Evolutionary conservation across 37 sponge, comb jelly and placozoan species (phyloP).

Genomic region (Hormiphora californensis): DNA sequence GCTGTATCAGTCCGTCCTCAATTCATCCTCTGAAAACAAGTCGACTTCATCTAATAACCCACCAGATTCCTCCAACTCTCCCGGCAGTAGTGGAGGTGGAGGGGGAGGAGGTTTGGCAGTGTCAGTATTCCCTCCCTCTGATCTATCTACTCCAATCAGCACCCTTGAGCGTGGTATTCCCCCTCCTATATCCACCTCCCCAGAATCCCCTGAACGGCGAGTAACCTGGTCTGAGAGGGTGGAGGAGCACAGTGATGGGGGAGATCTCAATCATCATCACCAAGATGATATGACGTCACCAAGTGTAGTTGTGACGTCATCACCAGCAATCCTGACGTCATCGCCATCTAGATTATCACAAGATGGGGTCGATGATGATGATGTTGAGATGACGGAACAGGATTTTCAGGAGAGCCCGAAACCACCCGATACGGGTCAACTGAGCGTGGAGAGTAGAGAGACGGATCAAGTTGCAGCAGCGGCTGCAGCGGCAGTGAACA

Average conservation of each 20-base stretch:
- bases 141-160: conserved; percentile 13
- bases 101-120: not conserved
- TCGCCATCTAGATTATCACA: no score
- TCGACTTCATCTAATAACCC: conserved; percentile 26
- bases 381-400: not conserved
- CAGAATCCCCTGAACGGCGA: conserved; percentile 33
- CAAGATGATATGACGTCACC: not conserved
- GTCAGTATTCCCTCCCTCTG: not conserved
- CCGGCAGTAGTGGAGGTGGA: not conserved
- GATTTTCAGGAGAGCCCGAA: no score
- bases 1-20: not conserved
- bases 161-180: not conserved
- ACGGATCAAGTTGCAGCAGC: not conserved
- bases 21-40: not conserved
- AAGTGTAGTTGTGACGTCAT: not conserved
- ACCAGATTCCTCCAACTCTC: not conserved
- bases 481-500: conserved; percentile 1
- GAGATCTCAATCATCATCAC: no score
- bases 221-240: conserved; percentile 46
- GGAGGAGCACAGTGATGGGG: no score
- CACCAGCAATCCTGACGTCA: no score
- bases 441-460: not conserved
- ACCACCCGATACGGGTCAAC: conserved; percentile 29
- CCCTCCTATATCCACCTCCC: not conserved
- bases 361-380: not conserved